Conservation (phyloP, 2,113 vertebrate genomes). For the Microcebus tavaratra region DNA sequence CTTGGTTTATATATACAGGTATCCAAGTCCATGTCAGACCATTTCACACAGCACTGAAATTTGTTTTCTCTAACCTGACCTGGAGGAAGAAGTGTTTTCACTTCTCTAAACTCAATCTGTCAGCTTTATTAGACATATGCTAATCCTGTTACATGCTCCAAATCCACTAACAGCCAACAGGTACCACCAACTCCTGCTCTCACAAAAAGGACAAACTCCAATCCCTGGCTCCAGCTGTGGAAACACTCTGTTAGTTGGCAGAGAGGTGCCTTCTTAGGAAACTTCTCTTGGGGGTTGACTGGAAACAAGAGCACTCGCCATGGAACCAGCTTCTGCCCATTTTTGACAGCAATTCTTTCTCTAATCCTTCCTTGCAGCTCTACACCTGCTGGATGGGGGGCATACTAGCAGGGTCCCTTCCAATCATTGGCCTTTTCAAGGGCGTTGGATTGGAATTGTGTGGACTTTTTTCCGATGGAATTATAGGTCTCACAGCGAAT, state of each 20-base stretch:
- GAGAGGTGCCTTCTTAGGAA: not conserved
- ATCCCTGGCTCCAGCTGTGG: not conserved
- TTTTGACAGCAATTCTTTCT: not conserved
- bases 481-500: not conserved
- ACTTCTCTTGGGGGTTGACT: not conserved
- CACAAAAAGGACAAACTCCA: not conserved
- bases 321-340: not conserved
- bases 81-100: slow-evolving; percentile 66
- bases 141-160: slow-evolving; percentile 78
- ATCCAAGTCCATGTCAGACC: not conserved
- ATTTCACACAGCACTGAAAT: not conserved
- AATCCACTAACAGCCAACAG: slow-evolving; percentile 56
- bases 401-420: too few species aligned
- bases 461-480: not conserved
- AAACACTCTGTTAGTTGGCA: not conserved
- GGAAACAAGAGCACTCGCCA: not conserved
- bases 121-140: slow-evolving; percentile 73
- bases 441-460: not conserved
- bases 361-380: not conserved
- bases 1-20: not conserved
- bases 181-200: slow-evolving; percentile 44
- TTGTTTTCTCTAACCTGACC: slow-evolving; percentile 51
- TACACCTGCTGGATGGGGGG: too few species aligned
- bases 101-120: slow-evolving; percentile 68
- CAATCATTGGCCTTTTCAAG: not conserved